Evolutionary conservation across 2,113 vertebrate species (phyloP).

Genomic region (Dromaius novaehollandiae): DNA sequence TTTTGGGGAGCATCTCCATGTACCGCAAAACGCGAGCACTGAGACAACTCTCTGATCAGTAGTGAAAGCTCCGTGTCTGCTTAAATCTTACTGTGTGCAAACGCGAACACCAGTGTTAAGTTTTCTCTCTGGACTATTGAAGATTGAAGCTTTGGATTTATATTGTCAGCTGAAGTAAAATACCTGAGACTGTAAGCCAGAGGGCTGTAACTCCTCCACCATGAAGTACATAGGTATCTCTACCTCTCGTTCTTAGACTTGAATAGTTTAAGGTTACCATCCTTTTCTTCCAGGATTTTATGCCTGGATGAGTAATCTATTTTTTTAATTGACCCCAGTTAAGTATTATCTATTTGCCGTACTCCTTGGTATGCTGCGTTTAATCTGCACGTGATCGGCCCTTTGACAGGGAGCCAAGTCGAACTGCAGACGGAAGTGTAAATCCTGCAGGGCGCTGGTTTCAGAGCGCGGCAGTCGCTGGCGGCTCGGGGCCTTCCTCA

Average conservation of each 20-base stretch:
- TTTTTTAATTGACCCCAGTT: background rate
- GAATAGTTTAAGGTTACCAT: slow-evolving; percentile 46
- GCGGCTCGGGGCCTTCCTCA: background rate
- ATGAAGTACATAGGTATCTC: slow-evolving; percentile 52
- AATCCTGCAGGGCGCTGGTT: background rate
- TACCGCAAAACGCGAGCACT: background rate
- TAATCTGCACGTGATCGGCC: background rate
- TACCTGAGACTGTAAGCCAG: slow-evolving; percentile 13
- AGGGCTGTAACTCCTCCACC: slow-evolving; percentile 46
- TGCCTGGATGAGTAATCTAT: slow-evolving; percentile 11
- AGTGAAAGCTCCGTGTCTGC: background rate
- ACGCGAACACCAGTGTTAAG: slow-evolving; percentile 18
- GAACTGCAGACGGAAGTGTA: background rate
- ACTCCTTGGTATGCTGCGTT: background rate
- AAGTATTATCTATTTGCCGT: slow-evolving; percentile 29
- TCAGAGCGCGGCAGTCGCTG: background rate
- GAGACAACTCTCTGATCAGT: background rate
- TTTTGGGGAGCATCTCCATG: background rate
- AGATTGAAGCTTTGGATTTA: slow-evolving; percentile 10
- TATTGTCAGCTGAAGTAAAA: slow-evolving; percentile 18
- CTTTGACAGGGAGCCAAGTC: slow-evolving; percentile 2
- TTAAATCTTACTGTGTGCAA: background rate
- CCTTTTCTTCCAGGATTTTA: background rate
- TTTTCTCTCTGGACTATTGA: slow-evolving; percentile 26
- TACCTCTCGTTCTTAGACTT: slow-evolving; percentile 67